A percentile compares a stretch with the other conserved stretches of the same genome.
phyloP scores from a whole-genome alignment of 1,140 invertebrate species.

The Tetramorium alpestre region DNA sequence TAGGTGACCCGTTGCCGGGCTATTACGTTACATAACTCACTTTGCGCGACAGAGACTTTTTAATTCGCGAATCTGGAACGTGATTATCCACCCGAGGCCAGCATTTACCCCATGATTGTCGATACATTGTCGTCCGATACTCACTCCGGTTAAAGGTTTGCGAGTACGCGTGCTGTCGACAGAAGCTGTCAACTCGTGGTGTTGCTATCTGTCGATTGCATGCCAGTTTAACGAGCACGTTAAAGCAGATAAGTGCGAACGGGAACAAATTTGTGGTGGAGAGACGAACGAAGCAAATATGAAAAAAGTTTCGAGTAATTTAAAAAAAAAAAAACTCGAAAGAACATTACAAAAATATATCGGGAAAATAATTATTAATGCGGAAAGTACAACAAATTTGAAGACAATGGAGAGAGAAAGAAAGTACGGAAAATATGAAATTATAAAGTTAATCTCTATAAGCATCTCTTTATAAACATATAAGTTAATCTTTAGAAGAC shows the following conservation, averaged over 20 bases:
- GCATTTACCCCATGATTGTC: slow-evolving; percentile 8
- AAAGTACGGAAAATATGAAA: not conserved
- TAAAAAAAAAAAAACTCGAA: not conserved
- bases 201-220: slow-evolving; percentile 1
- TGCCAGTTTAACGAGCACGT: not conserved
- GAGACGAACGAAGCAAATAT: not conserved
- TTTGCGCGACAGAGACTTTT: slow-evolving; percentile 24
- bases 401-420: not conserved
- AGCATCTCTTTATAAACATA: no score
- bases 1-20: slow-evolving; percentile 17
- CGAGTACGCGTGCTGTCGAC: not conserved
- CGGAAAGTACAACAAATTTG: not conserved
- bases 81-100: not conserved
- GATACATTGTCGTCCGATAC: slow-evolving; percentile 3
- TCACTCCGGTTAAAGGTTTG: not conserved
- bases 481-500: not conserved
- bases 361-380: not conserved
- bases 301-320: not conserved
- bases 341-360: not conserved
- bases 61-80: slow-evolving; percentile 9
- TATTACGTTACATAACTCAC: slow-evolving; percentile 39
- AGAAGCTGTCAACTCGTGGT: slow-evolving; percentile 25
- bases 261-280: not conserved
- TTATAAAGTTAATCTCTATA: not conserved
- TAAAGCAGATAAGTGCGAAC: not conserved